Conservation (phyloP, 2,797 vertebrate genomes). For the Taenioides sp. region DNA sequence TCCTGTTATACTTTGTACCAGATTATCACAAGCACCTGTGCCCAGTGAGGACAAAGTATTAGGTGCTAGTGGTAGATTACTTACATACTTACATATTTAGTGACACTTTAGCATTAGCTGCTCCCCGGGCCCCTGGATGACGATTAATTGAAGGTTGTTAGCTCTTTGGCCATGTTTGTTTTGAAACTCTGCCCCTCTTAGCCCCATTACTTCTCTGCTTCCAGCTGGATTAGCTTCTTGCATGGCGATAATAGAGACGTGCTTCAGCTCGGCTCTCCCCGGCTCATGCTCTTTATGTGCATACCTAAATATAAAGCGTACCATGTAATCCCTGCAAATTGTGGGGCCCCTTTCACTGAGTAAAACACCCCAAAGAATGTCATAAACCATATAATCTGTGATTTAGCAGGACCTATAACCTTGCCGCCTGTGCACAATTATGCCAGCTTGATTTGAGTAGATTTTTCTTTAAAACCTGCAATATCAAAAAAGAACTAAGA, state of each 20-base stretch:
- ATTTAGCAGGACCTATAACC: conserved; percentile 63
- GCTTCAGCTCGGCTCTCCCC: conserved; percentile 49
- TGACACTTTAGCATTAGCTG: conserved; percentile 46
- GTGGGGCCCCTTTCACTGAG: conserved; percentile 47
- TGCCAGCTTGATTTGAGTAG: conserved; percentile 16
- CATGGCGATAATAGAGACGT: conserved; percentile 46
- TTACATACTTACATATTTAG: conserved; percentile 33
- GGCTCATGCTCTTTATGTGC: conserved; percentile 64
- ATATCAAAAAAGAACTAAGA: background rate
- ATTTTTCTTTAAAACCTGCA: background rate
- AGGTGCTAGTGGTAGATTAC: conserved; percentile 28
- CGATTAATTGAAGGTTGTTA: conserved; percentile 63
- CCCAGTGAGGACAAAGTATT: conserved; percentile 39
- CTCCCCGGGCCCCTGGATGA: conserved; percentile 55
- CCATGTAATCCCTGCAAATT: conserved; percentile 73
- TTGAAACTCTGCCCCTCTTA: conserved; percentile 67
- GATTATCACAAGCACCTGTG: conserved; percentile 30
- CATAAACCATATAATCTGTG: conserved; percentile 78
- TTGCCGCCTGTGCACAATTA: conserved; percentile 25
- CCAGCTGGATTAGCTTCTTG: conserved; percentile 61
- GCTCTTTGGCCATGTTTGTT: conserved; percentile 73
- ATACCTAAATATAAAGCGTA: conserved; percentile 74
- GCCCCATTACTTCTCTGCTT: conserved; percentile 50
- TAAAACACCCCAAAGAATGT: conserved; percentile 79
- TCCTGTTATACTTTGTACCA: conserved; percentile 11